Evolutionary conservation across 2,888 invertebrate species (phyloP), one percentile per base, ranked within the genome.

Genomic region (Eilema depressum): DNA sequence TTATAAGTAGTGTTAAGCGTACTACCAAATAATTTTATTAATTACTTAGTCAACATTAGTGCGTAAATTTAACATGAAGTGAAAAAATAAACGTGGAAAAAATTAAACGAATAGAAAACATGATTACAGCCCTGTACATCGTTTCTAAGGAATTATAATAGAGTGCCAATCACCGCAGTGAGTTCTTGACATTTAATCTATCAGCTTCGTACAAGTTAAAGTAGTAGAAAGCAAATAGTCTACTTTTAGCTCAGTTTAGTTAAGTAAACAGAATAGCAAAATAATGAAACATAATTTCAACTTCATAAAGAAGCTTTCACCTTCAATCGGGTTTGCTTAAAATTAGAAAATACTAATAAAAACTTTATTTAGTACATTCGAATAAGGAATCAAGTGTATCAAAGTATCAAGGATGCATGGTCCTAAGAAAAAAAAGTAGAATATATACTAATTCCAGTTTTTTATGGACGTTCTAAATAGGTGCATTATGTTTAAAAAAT

Each of bases 101-200:
- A 65, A 33, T 53, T 8, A 14, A 30, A 10, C 56, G 30, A 33
- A 56, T 57, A 30, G 5, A 53, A 20, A 56, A 25, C 20, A 30
- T 30, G 41, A 33, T 20, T 66, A 28, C 25, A 33, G n/a, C 56
- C 23, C n/a, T 26, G 41, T 41, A n/a, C 53, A 53, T n/a, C 33
- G 26, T 70, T 73, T 69, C 69, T 63, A 65, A 69, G 69, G 57
- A 67, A 56, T 74, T 73, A 67, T 71, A 80, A 77, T 82, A 63
- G 67, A 56, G 30, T 70, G 78, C 62, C 80, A 76, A 70, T 82
- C 82, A 80, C 4, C 66, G 64, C 26, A 62, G 41, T 53, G 23
- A 59, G 17, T 0, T 25, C 62, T 30, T 69, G 62, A 63, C 53
- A 56, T 60, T 61, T 28, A 68, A 68, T 70, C 65, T 30, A 68